Base-by-base conservation (phyloP, 2,888 invertebrate species). In the Hedya salicella region DNA sequence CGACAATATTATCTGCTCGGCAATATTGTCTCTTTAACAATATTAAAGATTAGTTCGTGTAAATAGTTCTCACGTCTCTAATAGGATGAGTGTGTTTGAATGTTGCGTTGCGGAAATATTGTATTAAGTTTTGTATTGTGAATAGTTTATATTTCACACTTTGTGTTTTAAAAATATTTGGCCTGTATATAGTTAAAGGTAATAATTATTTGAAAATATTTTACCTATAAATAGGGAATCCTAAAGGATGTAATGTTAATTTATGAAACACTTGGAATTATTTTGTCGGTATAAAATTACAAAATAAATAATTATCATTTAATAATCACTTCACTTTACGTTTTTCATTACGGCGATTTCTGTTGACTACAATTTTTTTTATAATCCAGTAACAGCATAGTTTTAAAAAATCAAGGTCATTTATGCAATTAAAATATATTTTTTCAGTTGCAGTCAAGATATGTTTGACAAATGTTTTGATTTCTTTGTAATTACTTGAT, bases 41-140 rank as follows among this genome's bases (percentile, higher is more conserved):
- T 53, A 53, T 36, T 39, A 53, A 36, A 32, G n/a, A 53, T 53
- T 53, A 53, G 52, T n/a, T 8, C 17, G 52, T 17, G 52, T 36
- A 19, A 36, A 52, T 19, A 36, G 2, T 9, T 14, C 36, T 19
- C 19, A 39, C 36, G 13, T 13, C 16, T 39, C 6, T 17, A 19
- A 36, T 17, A 19, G 13, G 14, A 5, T 25, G n/a, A n/a, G n/a
- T 14, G n/a, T 30, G 32, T 17, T 3, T 17, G 9, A 11, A 36
- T 36, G 8, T 36, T 11, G 36, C 11, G 9, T 11, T 36, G 9
- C 36, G 9, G 36, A 36, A 36, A 25, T 25, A 25, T 36, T 36
- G 8, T 11, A 9, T 9, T 2, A 9, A 9, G 9, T 36, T 9
- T 36, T 36, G 25, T 25, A 25, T 36, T 36, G 36, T 36, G 8